Percentiles rank a stretch among this genome's conserved stretches.
phyloP scores from a whole-genome alignment of 2,888 invertebrate genomes.

The Epiblema foenella region DNA sequence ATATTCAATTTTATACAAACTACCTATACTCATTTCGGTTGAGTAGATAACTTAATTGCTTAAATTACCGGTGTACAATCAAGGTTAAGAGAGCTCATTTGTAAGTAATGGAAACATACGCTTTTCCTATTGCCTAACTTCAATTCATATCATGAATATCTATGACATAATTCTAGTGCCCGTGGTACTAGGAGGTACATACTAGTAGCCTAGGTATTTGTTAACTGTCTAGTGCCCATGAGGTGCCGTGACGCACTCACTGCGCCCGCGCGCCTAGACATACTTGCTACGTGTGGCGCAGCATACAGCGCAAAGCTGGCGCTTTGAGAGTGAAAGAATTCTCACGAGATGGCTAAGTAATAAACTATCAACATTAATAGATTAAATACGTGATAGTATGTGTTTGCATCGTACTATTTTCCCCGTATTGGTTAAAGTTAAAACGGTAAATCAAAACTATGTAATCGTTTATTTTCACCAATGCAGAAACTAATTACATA shows the following conservation, averaged over 20 bases:
- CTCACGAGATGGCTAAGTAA: conserved; percentile 1
- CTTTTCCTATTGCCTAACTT: conserved; percentile 8
- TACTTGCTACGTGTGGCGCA: too few species aligned
- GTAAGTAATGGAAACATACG: conserved; percentile 19
- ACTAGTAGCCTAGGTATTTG: not conserved
- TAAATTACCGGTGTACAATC: conserved; percentile 27
- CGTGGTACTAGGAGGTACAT: too few species aligned
- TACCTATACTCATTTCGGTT: conserved; percentile 53
- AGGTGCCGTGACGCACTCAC: too few species aligned
- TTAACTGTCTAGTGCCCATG: not conserved
- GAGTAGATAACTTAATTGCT: conserved; percentile 46
- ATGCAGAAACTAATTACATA: conserved; percentile 28
- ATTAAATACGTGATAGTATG: not conserved
- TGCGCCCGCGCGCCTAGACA: not conserved
- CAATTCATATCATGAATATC: not conserved
- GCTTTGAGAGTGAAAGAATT: not conserved
- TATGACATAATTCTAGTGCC: not conserved
- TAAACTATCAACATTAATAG: conserved; percentile 5
- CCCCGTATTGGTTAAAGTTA: conserved; percentile 6
- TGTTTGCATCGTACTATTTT: not conserved
- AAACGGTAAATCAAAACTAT: conserved; percentile 17
- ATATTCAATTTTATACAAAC: conserved; percentile 54
- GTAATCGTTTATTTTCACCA: conserved; percentile 30
- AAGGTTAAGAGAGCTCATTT: conserved; percentile 15
- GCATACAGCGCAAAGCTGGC: not conserved